Conservation (phyloP, 2,888 invertebrate species). For the Volucella bombylans region DNA sequence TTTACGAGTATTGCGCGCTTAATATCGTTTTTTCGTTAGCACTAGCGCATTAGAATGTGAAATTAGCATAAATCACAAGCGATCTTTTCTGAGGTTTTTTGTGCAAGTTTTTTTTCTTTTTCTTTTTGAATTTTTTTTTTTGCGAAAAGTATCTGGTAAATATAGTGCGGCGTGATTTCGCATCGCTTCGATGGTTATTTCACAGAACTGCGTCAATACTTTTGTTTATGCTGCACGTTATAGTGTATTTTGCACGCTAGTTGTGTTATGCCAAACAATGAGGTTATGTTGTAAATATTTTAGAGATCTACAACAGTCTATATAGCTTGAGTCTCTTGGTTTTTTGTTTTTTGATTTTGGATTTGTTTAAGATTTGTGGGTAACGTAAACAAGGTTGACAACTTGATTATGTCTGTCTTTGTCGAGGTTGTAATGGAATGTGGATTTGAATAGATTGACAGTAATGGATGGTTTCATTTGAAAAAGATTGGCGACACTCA, state of each 20-base stretch:
- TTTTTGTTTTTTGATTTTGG: not conserved
- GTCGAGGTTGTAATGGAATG: too few species aligned
- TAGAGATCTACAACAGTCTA: not conserved
- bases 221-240: slow-evolving; percentile 8
- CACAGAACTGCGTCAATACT: not conserved
- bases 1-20: slow-evolving; percentile 26
- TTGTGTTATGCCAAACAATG: not conserved
- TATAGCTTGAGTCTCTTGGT: not conserved
- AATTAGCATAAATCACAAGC: slow-evolving; percentile 60
- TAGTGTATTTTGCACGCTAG: not conserved
- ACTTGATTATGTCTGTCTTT: too few species aligned
- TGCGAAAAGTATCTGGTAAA: not conserved
- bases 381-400: not conserved
- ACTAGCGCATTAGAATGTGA: slow-evolving; percentile 53
- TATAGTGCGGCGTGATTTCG: slow-evolving; percentile 4
- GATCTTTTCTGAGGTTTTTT: not conserved
- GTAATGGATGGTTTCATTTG: too few species aligned
- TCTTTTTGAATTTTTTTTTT: too few species aligned
- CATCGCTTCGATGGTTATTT: slow-evolving; percentile 1
- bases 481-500: too few species aligned
- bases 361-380: not conserved
- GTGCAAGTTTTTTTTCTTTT: too few species aligned
- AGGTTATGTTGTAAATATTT: slow-evolving; percentile 2
- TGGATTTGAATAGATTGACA: too few species aligned
- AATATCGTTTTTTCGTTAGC: slow-evolving; percentile 30